phyloP scores from a whole-genome alignment of 2,797 vertebrate genomes.

The Botia kubotai region DNA sequence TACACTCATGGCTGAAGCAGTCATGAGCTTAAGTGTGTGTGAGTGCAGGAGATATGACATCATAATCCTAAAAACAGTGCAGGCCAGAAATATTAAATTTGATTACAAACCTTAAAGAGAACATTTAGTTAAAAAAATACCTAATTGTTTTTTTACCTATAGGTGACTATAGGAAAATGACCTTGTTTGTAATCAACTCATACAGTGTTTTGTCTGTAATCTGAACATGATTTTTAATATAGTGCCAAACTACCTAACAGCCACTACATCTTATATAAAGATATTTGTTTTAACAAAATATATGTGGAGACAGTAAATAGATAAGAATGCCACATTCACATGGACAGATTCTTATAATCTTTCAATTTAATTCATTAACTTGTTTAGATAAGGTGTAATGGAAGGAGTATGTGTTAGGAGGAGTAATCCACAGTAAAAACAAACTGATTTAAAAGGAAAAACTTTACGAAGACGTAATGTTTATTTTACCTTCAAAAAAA shows the following conservation, averaged over 20 bases:
- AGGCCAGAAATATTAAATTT: neutral
- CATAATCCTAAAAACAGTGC: constrained; percentile 33
- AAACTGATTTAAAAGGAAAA: too few relatives aligned
- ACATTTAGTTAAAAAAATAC: neutral
- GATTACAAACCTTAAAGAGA: neutral
- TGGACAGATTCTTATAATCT: neutral
- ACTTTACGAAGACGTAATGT: too few relatives aligned
- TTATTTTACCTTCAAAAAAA: too few relatives aligned
- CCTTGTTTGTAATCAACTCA: neutral
- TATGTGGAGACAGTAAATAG: neutral
- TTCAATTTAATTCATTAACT: neutral
- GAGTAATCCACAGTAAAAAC: neutral
- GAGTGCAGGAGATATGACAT: neutral
- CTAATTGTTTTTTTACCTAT: too few relatives aligned
- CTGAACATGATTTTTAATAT: neutral
- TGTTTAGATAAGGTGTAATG: neutral
- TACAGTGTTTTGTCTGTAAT: neutral
- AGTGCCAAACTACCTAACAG: neutral
- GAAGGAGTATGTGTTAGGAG: neutral
- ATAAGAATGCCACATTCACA: neutral
- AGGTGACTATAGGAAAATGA: neutral
- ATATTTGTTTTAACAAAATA: neutral
- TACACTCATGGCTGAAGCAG: constrained; percentile 26
- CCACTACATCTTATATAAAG: too few relatives aligned
- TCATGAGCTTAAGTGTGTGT: constrained; percentile 32